A percentile compares a stretch with the other conserved stretches of the same genome.
phyloP scores from a whole-genome alignment of 1,140 invertebrate species.

The Heliconius hermathena region DNA sequence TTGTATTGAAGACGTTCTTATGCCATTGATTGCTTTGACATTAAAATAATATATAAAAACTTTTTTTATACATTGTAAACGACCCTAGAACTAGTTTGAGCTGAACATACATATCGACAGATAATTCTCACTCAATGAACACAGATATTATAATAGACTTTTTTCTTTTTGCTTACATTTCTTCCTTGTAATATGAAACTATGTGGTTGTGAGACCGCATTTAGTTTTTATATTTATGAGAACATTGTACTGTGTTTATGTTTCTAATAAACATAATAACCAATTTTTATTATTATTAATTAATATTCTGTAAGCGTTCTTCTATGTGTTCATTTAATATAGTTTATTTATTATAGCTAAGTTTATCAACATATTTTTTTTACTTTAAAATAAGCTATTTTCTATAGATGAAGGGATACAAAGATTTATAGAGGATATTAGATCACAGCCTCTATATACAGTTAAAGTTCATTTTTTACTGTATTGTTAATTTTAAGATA shows the following conservation, averaged over 20 bases:
- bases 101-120: neutral
- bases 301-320: too few species aligned
- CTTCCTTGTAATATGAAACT: constrained; percentile 59
- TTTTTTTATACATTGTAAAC: neutral
- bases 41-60: neutral
- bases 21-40: neutral
- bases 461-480: too few species aligned
- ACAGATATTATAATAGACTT: constrained; percentile 31
- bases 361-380: neutral
- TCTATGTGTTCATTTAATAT: neutral
- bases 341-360: neutral
- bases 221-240: constrained; percentile 47
- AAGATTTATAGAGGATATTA: neutral
- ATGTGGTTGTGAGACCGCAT: constrained; percentile 50
- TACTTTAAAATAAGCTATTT: neutral
- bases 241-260: neutral
- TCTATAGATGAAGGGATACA: neutral
- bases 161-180: constrained; percentile 39
- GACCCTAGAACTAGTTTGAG: neutral
- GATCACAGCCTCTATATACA: neutral
- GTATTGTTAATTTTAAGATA: too few species aligned
- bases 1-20: neutral
- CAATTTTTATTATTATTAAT: neutral
- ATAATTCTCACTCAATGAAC: constrained; percentile 30
- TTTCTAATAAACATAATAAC: neutral